A percentile compares a stretch with the other conserved stretches of the same genome.
Evolutionary conservation across 2,797 vertebrate genomes (phyloP).

Genomic region (Malacoraja senta): DNA sequence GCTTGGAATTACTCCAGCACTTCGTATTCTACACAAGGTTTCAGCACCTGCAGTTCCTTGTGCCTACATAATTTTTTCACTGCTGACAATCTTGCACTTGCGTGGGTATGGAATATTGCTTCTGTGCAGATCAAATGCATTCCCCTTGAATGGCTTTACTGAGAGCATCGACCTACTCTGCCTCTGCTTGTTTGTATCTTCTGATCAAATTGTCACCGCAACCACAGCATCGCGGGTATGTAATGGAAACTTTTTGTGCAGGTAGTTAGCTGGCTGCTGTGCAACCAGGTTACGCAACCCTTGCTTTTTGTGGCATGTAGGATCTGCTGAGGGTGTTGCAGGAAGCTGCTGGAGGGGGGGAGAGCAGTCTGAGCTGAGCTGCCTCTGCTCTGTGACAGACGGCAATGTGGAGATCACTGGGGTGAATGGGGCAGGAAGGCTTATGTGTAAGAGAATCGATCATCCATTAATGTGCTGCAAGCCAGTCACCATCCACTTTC

Average conservation of each 20-base stretch:
- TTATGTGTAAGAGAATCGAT: background rate
- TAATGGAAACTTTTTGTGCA: conserved; percentile 31
- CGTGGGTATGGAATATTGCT: too few species aligned
- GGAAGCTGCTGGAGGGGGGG: background rate
- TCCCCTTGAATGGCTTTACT: background rate
- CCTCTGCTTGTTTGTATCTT: background rate
- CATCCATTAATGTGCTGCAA: background rate
- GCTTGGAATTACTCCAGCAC: too few species aligned
- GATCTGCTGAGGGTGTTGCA: background rate
- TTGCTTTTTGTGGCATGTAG: background rate
- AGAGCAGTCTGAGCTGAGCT: background rate
- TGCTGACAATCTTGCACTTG: too few species aligned
- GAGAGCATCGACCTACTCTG: background rate
- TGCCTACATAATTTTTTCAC: too few species aligned
- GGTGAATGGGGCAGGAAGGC: background rate
- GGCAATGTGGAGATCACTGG: background rate
- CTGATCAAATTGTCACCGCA: conserved; percentile 4
- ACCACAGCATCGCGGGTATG: conserved; percentile 15
- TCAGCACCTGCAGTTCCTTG: too few species aligned
- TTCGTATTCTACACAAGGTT: too few species aligned
- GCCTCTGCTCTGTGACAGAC: background rate
- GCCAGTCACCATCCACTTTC: background rate
- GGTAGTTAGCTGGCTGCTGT: conserved; percentile 6
- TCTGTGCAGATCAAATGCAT: background rate
- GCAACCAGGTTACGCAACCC: conserved; percentile 14